phyloP scores from a whole-genome alignment of 2,113 vertebrate genomes.

The Fulmarus glacialis region DNA sequence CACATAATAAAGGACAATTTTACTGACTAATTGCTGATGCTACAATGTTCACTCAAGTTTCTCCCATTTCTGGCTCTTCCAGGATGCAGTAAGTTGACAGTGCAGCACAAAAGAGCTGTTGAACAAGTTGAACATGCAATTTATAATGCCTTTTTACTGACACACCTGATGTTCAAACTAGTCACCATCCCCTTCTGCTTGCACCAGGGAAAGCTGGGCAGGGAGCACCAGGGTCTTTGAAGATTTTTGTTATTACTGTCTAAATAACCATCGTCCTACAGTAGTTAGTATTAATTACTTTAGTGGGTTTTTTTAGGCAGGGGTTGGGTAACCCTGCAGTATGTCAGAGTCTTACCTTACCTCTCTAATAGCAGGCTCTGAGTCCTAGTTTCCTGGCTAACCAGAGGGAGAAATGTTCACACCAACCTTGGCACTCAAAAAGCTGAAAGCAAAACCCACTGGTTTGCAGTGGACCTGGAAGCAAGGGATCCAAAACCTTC shows the following conservation, averaged over 20 bases:
- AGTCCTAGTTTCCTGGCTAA: not conserved
- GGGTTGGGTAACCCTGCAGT: not conserved
- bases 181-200: too few relatives aligned
- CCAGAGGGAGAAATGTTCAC: rapidly evolving
- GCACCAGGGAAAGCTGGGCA: not conserved
- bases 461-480: not conserved
- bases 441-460: not conserved
- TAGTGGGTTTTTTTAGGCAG: not conserved
- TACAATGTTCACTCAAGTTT: not conserved
- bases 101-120: too few relatives aligned
- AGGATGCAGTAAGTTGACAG: too few relatives aligned
- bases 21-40: not conserved
- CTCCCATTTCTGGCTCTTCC: not conserved
- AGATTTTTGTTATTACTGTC: not conserved
- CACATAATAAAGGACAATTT: rapidly evolving
- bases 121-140: not conserved
- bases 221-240: not conserved
- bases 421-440: not conserved
- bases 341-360: not conserved
- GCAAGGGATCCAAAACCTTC: not conserved
- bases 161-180: rapidly evolving
- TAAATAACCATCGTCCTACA: not conserved
- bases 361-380: not conserved
- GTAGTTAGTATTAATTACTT: rapidly evolving
- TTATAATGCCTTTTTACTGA: not conserved